Base-by-base conservation (phyloP, 2,888 invertebrate species). In the Pandemis corylana region DNA sequence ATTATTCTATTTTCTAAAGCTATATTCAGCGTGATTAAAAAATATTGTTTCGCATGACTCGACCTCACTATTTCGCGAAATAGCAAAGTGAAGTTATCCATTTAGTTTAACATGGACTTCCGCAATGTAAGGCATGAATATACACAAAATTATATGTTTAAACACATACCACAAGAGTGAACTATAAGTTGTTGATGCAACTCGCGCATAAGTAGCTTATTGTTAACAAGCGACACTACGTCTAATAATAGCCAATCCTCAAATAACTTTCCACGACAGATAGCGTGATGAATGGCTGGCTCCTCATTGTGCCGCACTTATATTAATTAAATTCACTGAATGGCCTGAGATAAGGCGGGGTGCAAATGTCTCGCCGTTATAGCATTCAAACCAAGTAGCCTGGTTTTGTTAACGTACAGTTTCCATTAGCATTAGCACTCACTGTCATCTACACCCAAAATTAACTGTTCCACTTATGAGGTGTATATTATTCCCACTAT, bases 301-400 rank as follows among this genome's bases (percentile, higher is more conserved):
- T n/a, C 28, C 41, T 62, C 62, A 28, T 28, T 62, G 42, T 63
- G 28, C 13, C 41, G 56, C 20, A 44, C 44, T 20, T 44, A 44
- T 46, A 46, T 68, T 59, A 68, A 68, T 68, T 56, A 59, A 68
- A 64, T 12, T 68, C 10, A 53, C n/a, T 68, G 68, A 68, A 68
- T 68, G 59, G 68, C 68, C 10, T 7, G 59, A 9, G 56, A 68
- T 46, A 56, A 59, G 7, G 15, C 36, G 67, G 15, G 7, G 56
- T 42, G 66, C 62, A 62, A 41, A 62, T 41, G 62, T 62, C 62
- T 41, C 41, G 62, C 41, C 62, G n/a, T 62, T 62, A 59, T 10
- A 28, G 28, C 59, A 59, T 28, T 59, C 41, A 44, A 46, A 10
- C 44, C 28, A 20, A 28, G 56, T 59, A 59, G 28, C 59, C 15